Base-by-base conservation (phyloP, 2,888 invertebrate genomes). In the Eupithecia centaureata region DNA sequence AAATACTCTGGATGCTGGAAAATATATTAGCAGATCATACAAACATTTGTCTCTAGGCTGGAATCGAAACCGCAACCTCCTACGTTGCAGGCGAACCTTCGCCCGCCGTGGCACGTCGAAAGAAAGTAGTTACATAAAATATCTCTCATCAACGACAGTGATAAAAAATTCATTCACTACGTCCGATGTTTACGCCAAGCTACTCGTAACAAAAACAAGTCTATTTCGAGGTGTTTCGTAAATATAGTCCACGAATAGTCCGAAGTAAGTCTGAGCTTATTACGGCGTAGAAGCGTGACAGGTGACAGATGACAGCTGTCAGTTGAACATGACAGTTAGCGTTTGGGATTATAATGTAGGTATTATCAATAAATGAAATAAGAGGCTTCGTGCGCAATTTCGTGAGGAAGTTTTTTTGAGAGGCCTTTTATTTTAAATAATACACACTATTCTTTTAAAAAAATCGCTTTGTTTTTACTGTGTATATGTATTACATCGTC, bases 241-340 rank as follows among this genome's bases (percentile, higher is more conserved):
- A 47, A 22, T 47, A 22, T 47, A 22, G 22, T 65, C 30, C 57
- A 57, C 32, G 65, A 69, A 69, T 62, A 68, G 62, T 15, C 54
- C 12, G 13, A 57, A 35, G 33, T 47, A 47, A 47, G 57, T 57
- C 52, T 13, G 51, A 22, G 61, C 69, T 70, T 70, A 60, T 66
- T 70, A 70, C 38, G 61, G 25, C 32, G 68, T 61, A 60, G 61
- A 66, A 51, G 56, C 63, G 52, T 60, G 65, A 63, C 60, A 69
- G 60, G 18, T 70, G 66, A 69, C 60, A 69, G 56, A 27, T 70
- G 66, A 66, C 65, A 66, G 57, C 60, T 70, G 69, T 57, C 63
- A 66, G 60, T 63, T 18, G 30, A 1, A 57, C 64, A 57, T 47
- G 67, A 58, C 58, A 58, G 56, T 57, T 22, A 7, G 57, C 57